Percentiles rank a stretch among this genome's conserved stretches.
These are phyloP conservation scores for Philereme vetulata DNA, from an alignment of 2,888 invertebrate species.

Conservation along the genomic window DNA sequence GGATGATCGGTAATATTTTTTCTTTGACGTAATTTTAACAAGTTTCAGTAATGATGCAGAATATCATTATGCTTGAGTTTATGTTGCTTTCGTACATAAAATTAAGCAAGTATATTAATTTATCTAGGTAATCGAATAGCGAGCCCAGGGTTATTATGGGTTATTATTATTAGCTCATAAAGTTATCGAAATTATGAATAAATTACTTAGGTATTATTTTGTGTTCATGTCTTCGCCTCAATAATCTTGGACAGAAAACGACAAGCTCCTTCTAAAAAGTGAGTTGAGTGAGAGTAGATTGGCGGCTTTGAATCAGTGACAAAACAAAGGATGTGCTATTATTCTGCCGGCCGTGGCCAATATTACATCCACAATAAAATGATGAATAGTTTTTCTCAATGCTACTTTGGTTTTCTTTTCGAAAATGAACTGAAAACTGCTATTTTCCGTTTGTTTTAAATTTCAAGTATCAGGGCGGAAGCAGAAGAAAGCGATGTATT, in stretches of 20 bases:
- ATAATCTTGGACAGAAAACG: too few species aligned
- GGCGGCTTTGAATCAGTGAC: too few species aligned
- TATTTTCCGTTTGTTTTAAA: conserved; percentile 23
- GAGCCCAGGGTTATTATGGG: not conserved
- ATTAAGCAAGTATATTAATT: conserved; percentile 17
- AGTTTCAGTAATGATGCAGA: conserved; percentile 21
- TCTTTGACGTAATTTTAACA: conserved; percentile 30
- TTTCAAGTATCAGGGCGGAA: conserved; percentile 57
- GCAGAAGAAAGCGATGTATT: conserved; percentile 56
- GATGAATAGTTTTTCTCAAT: too few species aligned
- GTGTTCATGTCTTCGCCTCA: too few species aligned
- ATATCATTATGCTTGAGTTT: conserved; percentile 11
- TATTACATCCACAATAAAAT: too few species aligned
- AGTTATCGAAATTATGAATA: too few species aligned
- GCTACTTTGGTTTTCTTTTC: too few species aligned
- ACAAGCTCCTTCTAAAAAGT: too few species aligned
- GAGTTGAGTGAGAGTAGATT: too few species aligned
- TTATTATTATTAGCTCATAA: not conserved
- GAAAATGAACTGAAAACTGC: not conserved
- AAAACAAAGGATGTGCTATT: too few species aligned
- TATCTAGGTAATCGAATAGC: conserved; percentile 18
- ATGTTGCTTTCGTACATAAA: conserved; percentile 23
- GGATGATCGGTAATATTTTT: conserved; percentile 27
- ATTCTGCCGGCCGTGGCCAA: too few species aligned
- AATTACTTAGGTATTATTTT: too few species aligned